Evolutionary conservation across 64 coral and sea anemone species (phyloP), one percentile per base, ranked within the genome.

Genomic region (Dendronephthya gigantea): DNA sequence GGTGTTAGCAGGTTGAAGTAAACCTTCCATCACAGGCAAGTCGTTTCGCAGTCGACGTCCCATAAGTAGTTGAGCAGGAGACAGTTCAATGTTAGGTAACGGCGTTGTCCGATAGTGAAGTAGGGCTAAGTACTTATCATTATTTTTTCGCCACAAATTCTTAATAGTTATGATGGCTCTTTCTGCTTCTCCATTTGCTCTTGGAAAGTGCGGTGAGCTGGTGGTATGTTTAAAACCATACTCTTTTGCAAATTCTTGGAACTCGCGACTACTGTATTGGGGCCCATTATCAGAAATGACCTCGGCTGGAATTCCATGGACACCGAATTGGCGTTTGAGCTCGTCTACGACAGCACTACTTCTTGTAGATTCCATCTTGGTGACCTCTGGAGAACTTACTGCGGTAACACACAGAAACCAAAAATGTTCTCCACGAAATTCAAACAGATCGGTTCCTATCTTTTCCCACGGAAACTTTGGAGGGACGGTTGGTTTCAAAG

Each of bases 61-160:
- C 68, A 88, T 88, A 9, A 88, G 35, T 19, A 85, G 23, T 22
- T 87, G 25, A 2, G 85, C 85, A 39, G 85, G 85, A 35, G 39
- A 72, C 37, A 72, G 37, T 16, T 3, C 10, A 22, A 47, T 41
- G 75, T 27, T 32, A 49, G 31, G 28, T 3, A 88, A 36, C 17
- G 68, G 86, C 9, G 37, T 88, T 88, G 86, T 81, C 35, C 6
- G 43, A 49, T 88, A 88, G 15, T 62, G 48, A 1, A 88, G 40
- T 29, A 88, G 34, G 41, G 70, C 86, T 40, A 81, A 72, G 70
- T 82, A 81, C 62, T 62, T 62, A 35, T 88, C 86, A 49, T 88
- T 48, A 12, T 38, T 43, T n/a, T 83, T 83, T 38, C 37, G 37
- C 27, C n/a, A 38, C n/a, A 83, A 76, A 43, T 25, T 30, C 51